Percentiles rank a stretch among this genome's conserved stretches.
phyloP scores from a whole-genome alignment of 2,113 vertebrate genomes.

The Cinclus cinclus region DNA sequence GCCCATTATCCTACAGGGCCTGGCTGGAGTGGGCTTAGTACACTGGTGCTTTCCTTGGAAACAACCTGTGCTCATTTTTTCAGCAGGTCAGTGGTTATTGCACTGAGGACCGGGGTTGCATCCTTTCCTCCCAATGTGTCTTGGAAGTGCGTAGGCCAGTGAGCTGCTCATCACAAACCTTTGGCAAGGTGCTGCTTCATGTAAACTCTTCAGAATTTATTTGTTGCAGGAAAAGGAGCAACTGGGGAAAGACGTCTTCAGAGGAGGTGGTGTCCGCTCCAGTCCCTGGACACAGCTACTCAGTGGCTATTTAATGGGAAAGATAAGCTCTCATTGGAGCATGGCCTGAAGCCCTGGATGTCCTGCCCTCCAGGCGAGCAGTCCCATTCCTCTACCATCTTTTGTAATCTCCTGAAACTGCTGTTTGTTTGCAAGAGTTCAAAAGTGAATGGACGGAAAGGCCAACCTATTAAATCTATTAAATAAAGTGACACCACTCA shows the following conservation, averaged over 20 bases:
- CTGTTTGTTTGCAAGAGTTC: neutral
- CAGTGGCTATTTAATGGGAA: neutral
- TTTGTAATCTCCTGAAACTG: neutral
- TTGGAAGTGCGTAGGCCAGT: neutral
- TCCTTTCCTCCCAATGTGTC: neutral
- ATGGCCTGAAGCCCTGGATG: neutral
- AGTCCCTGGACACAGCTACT: neutral
- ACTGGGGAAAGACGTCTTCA: neutral
- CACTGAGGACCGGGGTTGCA: neutral
- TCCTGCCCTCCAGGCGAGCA: neutral
- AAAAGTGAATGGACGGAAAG: neutral
- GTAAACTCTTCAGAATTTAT: neutral
- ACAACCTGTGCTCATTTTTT: neutral
- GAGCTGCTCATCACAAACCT: neutral
- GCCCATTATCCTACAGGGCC: neutral
- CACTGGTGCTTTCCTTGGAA: neutral
- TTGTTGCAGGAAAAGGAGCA: neutral
- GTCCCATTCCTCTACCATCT: neutral
- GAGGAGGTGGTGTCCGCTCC: neutral
- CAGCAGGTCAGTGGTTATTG: neutral
- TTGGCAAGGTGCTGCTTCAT: rapidly evolving
- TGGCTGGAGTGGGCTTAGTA: neutral
- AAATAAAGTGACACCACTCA: neutral
- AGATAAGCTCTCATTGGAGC: neutral
- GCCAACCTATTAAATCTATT: neutral